phyloP scores from a whole-genome alignment of 2,113 vertebrate genomes.

The Etheostoma cragini region DNA sequence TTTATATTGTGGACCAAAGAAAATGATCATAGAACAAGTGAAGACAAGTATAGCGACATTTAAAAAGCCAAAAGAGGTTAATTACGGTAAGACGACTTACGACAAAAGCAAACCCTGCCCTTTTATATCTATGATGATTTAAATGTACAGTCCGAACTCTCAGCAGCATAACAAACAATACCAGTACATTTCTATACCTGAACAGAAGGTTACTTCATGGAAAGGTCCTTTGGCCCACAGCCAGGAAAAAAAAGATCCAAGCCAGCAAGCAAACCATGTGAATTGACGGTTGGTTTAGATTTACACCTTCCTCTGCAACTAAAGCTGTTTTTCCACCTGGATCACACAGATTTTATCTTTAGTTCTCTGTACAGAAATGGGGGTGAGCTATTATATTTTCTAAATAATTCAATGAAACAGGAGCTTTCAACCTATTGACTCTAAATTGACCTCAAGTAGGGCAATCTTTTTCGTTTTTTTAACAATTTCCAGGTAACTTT shows the following conservation, averaged over 20 bases:
- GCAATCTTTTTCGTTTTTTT: too few species aligned
- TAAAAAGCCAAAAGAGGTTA: too few species aligned
- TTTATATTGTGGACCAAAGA: not conserved
- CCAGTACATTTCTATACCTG: slow-evolving; percentile 21
- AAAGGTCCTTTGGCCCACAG: not conserved
- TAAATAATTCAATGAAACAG: too few species aligned
- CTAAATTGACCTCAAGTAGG: too few species aligned
- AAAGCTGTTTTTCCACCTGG: slow-evolving; percentile 37
- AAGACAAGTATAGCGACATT: too few species aligned
- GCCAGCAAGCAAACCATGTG: not conserved
- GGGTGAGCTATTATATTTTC: too few species aligned
- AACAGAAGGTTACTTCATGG: not conserved
- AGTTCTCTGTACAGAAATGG: not conserved
- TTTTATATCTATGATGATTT: not conserved
- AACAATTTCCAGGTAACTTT: too few species aligned
- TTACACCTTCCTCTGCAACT: slow-evolving; percentile 35
- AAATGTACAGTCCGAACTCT: not conserved
- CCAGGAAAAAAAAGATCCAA: slow-evolving; percentile 14
- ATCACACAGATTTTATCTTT: slow-evolving; percentile 53
- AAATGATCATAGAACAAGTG: too few species aligned
- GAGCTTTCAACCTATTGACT: too few species aligned
- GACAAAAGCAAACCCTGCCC: too few species aligned
- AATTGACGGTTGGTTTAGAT: slow-evolving; percentile 45
- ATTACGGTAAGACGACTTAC: too few species aligned
- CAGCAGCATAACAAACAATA: not conserved